phyloP scores from a whole-genome alignment of 53 echinoderm and acorn worm genomes.

The Echinometra lucunter region DNA sequence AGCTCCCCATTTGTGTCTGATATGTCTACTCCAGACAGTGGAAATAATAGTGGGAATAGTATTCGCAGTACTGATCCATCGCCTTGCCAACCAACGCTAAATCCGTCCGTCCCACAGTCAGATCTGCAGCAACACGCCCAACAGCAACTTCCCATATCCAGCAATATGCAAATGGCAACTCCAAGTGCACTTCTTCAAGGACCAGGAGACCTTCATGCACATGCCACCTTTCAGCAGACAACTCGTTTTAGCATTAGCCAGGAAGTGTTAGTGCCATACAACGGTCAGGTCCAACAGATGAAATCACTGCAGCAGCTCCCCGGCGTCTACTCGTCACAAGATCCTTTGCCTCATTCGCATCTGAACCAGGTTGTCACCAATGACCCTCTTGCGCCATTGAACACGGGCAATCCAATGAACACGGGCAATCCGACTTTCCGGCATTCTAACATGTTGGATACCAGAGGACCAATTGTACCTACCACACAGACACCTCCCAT shows the following conservation, averaged over 20 bases:
- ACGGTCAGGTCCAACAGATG: constrained; percentile 4
- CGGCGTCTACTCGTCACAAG: neutral
- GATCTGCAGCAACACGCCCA: neutral
- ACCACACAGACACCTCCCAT: constrained; percentile 1
- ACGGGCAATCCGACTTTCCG: neutral
- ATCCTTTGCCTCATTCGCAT: neutral
- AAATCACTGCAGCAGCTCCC: constrained; percentile 17
- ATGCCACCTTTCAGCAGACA: constrained; percentile 7
- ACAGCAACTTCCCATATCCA: neutral
- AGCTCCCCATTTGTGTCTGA: constrained; percentile 14
- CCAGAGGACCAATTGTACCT: constrained; percentile 8
- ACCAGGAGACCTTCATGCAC: constrained; percentile 4
- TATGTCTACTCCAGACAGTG: constrained; percentile 38
- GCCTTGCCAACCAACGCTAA: neutral
- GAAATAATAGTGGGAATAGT: neutral
- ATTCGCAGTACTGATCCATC: neutral
- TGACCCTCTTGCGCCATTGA: neutral
- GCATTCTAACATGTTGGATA: neutral
- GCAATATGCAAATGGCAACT: neutral
- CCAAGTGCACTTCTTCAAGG: neutral
- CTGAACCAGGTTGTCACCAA: neutral
- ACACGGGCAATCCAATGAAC: neutral
- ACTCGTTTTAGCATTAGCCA: constrained; percentile 44
- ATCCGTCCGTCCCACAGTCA: neutral
- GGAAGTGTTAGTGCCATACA: neutral